Conservation (phyloP, 1,140 invertebrate species). For the Drosophila pseudoananassae region DNA sequence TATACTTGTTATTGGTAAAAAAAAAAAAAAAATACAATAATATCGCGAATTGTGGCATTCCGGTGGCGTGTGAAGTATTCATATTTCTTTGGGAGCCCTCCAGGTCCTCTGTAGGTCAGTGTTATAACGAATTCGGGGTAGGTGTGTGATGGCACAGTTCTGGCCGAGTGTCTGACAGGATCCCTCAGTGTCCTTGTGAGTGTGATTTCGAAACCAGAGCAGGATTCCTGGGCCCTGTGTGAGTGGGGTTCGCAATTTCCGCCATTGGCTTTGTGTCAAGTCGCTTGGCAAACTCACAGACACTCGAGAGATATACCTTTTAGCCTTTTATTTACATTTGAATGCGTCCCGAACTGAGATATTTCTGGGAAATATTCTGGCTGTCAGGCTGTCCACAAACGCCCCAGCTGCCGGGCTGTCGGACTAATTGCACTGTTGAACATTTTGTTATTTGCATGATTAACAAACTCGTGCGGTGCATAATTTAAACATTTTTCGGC, state of each 20-base stretch:
- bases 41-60: constrained; percentile 9
- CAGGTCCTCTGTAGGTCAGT: constrained; percentile 69
- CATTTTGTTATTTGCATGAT: constrained; percentile 44
- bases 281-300: constrained; percentile 54
- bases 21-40: not conserved
- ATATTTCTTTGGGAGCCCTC: not conserved
- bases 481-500: constrained; percentile 57
- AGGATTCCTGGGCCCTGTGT: constrained; percentile 18
- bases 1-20: constrained; percentile 28
- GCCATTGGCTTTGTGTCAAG: constrained; percentile 76
- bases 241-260: constrained; percentile 57
- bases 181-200: constrained; percentile 18
- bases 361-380: constrained; percentile 11
- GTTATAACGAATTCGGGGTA: constrained; percentile 56
- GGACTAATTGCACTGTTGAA: constrained; percentile 65
- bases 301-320: constrained; percentile 27
- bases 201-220: constrained; percentile 6
- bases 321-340: constrained; percentile 60
- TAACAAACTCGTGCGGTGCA: constrained; percentile 43
- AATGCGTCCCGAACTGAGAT: constrained; percentile 24
- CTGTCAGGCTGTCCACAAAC: constrained; percentile 17
- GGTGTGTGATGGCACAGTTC: constrained; percentile 67
- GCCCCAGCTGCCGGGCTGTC: constrained; percentile 2
- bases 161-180: constrained; percentile 54
- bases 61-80: constrained; percentile 22